Conservation (phyloP, 2,113 vertebrate species). For the Corythornis vintsioides region DNA sequence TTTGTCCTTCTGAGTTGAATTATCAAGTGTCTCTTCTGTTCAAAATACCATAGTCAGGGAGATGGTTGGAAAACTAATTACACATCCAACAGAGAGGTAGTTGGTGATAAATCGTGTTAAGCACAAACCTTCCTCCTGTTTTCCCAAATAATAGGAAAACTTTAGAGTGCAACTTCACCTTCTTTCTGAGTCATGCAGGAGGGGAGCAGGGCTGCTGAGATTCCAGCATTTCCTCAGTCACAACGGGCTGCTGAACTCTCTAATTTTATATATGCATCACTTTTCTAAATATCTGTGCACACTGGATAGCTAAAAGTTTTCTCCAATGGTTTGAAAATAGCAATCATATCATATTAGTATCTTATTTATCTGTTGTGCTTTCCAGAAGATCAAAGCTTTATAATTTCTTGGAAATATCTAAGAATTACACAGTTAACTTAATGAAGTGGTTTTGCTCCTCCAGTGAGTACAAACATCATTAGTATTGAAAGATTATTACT, state of each 20-base stretch:
- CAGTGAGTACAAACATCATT: neutral
- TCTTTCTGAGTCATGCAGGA: neutral
- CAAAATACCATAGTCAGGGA: neutral
- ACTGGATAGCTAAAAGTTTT: neutral
- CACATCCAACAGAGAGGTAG: neutral
- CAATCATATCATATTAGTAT: neutral
- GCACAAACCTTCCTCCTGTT: neutral
- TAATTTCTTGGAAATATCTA: neutral
- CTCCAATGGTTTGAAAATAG: neutral
- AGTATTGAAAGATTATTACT: neutral
- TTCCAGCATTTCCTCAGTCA: neutral
- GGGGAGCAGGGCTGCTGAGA: neutral
- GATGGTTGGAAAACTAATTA: neutral
- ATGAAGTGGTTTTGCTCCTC: neutral
- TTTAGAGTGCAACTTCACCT: neutral
- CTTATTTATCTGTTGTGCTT: neutral
- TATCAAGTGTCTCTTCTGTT: neutral
- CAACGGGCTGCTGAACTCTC: neutral
- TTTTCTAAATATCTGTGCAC: neutral
- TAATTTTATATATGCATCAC: neutral
- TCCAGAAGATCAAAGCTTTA: constrained; percentile 13
- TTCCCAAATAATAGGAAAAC: neutral
- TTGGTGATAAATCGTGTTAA: neutral
- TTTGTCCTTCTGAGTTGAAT: neutral
- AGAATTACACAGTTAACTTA: constrained; percentile 12